Evolutionary conservation across 1,140 invertebrate species (phyloP).

Genomic region (Bombus terrestris): DNA sequence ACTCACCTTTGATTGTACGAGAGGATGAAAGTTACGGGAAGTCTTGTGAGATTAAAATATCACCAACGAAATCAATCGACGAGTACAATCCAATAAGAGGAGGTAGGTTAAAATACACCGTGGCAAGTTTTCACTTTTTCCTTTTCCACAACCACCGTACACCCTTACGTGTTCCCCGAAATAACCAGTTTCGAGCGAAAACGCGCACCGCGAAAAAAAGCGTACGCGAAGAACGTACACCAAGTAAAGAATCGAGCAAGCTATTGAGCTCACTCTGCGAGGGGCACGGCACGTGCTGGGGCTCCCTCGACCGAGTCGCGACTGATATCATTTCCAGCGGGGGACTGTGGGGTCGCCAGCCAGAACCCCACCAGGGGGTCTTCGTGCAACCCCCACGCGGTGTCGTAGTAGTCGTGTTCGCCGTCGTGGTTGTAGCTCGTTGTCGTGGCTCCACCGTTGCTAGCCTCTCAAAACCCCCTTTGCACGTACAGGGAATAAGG

Average conservation of each 20-base stretch:
- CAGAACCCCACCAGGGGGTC: conserved; percentile 73
- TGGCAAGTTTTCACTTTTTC: background rate
- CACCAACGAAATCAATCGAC: background rate
- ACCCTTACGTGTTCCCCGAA: conserved; percentile 20
- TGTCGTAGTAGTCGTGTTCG: conserved; percentile 57
- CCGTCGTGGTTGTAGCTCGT: conserved; percentile 36
- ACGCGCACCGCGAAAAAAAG: background rate
- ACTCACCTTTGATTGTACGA: conserved; percentile 25
- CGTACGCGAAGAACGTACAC: background rate
- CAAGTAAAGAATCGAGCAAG: conserved; percentile 11
- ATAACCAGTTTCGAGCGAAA: background rate
- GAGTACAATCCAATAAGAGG: background rate
- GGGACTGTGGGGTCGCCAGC: conserved; percentile 76
- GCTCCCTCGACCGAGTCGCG: conserved; percentile 79
- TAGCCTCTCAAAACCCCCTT: conserved; percentile 66
- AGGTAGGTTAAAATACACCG: conserved; percentile 18
- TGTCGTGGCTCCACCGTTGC: conserved; percentile 49
- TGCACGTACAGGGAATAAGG: conserved; percentile 51
- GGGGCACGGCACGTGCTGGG: conserved; percentile 72
- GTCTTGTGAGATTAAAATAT: background rate
- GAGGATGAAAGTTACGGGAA: background rate
- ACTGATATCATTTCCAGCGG: conserved; percentile 80
- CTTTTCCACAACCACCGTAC: conserved; percentile 2
- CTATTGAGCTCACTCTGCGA: conserved; percentile 47
- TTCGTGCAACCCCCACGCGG: conserved; percentile 70